phyloP scores from a whole-genome alignment of 2,113 vertebrate genomes.

The Anoura caudifer region DNA sequence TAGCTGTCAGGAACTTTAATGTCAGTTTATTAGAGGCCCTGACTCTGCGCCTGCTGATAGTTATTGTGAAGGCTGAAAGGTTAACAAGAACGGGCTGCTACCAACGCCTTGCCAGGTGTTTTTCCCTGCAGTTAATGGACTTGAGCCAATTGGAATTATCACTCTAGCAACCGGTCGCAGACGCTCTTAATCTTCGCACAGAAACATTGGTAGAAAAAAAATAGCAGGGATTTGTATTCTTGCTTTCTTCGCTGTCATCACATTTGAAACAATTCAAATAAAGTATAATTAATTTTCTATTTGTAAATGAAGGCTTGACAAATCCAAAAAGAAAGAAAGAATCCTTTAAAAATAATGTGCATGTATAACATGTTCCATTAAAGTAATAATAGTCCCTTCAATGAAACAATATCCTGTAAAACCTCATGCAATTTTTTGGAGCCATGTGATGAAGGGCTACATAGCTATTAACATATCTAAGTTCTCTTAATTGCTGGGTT shows the following conservation, averaged over 20 bases:
- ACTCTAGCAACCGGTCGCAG: conserved; percentile 64
- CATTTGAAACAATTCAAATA: conserved; percentile 71
- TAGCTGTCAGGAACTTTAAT: conserved; percentile 78
- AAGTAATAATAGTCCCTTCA: conserved; percentile 54
- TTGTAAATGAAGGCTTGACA: conserved; percentile 60
- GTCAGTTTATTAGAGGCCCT: conserved; percentile 76
- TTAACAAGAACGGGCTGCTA: conserved; percentile 81
- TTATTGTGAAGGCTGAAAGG: conserved; percentile 80
- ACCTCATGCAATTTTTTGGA: conserved; percentile 30
- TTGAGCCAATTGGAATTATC: conserved; percentile 80
- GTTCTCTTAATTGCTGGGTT: conserved; percentile 65
- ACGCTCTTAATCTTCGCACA: conserved; percentile 42
- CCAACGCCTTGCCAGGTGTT: conserved; percentile 81
- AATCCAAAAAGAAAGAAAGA: neutral
- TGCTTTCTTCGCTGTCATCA: conserved; percentile 55
- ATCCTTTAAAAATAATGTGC: conserved; percentile 36
- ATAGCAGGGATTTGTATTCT: neutral
- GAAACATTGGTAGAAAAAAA: conserved; percentile 33
- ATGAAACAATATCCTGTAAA: conserved; percentile 55
- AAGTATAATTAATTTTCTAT: conserved; percentile 42
- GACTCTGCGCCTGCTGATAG: conserved; percentile 76
- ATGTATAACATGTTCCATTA: conserved; percentile 16
- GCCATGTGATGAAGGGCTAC: conserved; percentile 49
- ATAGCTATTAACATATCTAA: conserved; percentile 65
- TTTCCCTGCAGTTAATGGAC: conserved; percentile 79